Evolutionary conservation across 2,113 vertebrate genomes (phyloP).

Genomic region (Trachemys scripta): DNA sequence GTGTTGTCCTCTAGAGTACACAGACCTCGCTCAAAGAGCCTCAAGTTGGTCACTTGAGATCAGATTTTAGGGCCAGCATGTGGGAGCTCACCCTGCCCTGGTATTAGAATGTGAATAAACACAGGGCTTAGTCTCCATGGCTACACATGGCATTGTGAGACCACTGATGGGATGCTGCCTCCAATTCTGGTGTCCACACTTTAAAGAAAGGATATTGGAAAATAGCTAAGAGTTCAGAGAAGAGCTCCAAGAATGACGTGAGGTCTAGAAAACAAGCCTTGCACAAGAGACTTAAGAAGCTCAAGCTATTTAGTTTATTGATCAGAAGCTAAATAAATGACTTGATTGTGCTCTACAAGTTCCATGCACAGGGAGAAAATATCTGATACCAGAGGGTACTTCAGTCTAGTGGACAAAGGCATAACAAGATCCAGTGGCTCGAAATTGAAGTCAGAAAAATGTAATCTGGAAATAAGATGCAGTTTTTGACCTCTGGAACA

Average conservation of each 20-base stretch:
- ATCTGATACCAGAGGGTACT: background rate
- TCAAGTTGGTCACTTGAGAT: background rate
- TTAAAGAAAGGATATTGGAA: background rate
- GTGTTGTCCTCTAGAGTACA: background rate
- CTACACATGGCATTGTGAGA: background rate
- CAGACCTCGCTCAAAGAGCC: background rate
- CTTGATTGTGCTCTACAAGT: background rate
- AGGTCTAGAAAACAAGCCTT: background rate
- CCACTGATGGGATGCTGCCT: background rate
- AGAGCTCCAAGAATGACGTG: background rate
- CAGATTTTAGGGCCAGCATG: background rate
- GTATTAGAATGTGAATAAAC: background rate
- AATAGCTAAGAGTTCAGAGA: background rate
- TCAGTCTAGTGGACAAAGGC: background rate
- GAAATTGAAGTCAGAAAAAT: background rate
- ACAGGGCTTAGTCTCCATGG: background rate
- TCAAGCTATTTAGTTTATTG: rapidly evolving
- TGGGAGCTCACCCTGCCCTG: background rate
- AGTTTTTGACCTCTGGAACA: constrained; percentile 40
- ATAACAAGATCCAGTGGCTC: background rate
- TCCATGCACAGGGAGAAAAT: background rate
- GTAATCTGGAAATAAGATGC: constrained; percentile 40
- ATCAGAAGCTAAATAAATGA: background rate
- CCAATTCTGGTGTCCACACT: background rate
- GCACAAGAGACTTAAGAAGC: background rate